These are phyloP conservation scores for Chloebia gouldiae DNA, from an alignment of 2,113 vertebrate genomes.

Conservation along the genomic window DNA sequence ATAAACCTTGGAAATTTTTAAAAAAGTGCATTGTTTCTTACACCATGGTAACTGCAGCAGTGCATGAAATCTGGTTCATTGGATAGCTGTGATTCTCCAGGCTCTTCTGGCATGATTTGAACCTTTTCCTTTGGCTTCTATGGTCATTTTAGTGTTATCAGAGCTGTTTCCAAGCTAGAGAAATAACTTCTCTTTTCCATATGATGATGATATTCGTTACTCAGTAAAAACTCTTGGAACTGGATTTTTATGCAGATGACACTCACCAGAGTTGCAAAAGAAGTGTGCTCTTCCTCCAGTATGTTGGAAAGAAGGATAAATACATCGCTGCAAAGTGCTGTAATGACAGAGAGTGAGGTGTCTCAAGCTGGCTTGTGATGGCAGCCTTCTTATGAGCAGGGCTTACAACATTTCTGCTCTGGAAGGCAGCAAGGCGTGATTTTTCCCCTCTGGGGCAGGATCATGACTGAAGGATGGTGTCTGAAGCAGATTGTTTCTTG, in stretches of 20 bases:
- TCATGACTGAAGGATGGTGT: neutral
- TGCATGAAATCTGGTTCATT: neutral
- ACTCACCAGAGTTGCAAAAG: neutral
- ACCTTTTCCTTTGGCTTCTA: neutral
- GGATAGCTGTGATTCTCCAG: neutral
- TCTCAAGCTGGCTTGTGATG: neutral
- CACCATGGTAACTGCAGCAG: neutral
- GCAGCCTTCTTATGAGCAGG: neutral
- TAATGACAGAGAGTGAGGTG: neutral
- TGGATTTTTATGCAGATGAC: neutral
- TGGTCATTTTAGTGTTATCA: neutral
- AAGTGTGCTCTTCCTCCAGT: neutral
- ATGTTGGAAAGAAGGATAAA: neutral
- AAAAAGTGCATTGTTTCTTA: neutral
- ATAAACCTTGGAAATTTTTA: neutral
- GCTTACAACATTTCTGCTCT: neutral
- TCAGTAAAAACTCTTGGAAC: neutral
- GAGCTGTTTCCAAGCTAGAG: neutral
- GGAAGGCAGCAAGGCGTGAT: neutral
- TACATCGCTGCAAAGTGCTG: neutral
- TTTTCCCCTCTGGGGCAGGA: neutral
- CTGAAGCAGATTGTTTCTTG: neutral
- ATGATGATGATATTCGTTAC: neutral
- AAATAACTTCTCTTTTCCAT: neutral
- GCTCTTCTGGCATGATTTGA: neutral